These are phyloP conservation scores for Musca vetustissima DNA, from an alignment of 1,140 invertebrate genomes.

Conservation along the genomic window DNA sequence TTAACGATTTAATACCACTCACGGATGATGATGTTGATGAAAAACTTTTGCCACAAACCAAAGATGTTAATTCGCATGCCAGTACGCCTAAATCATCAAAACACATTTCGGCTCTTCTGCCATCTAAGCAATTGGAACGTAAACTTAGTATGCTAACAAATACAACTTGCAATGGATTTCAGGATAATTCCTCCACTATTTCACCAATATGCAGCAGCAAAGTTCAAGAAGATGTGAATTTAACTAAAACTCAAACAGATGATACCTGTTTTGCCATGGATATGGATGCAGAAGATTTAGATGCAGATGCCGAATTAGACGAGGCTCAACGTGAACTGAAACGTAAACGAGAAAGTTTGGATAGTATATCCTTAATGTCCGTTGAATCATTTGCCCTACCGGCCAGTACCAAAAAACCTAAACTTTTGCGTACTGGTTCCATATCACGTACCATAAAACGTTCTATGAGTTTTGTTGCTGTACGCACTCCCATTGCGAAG, in stretches of 20 bases:
- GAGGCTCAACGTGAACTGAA: slow-evolving; percentile 42
- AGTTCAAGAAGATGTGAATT: background rate
- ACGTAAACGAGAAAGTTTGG: slow-evolving; percentile 49
- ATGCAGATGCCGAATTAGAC: background rate
- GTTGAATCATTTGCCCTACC: slow-evolving; percentile 49
- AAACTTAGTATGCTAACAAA: slow-evolving; percentile 17
- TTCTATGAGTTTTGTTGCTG: slow-evolving; percentile 52
- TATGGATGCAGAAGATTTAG: slow-evolving; percentile 16
- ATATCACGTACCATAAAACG: slow-evolving; percentile 46
- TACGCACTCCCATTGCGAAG: slow-evolving; percentile 47
- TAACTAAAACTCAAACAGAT: background rate
- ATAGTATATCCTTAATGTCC: slow-evolving; percentile 49
- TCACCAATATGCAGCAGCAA: slow-evolving; percentile 39
- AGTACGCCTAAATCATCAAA: slow-evolving; percentile 40
- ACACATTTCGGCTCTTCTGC: too few species aligned
- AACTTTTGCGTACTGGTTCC: slow-evolving; percentile 50
- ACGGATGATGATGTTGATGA: background rate
- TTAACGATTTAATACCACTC: background rate
- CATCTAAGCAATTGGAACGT: background rate
- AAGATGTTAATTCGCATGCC: slow-evolving; percentile 22
- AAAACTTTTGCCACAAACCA: background rate
- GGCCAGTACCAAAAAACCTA: slow-evolving; percentile 48
- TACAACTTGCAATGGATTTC: slow-evolving; percentile 29
- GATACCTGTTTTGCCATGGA: background rate
- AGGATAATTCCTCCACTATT: slow-evolving; percentile 33